Base-by-base conservation (phyloP, 2,113 vertebrate genomes). In the Paracanthobrama guichenoti region DNA sequence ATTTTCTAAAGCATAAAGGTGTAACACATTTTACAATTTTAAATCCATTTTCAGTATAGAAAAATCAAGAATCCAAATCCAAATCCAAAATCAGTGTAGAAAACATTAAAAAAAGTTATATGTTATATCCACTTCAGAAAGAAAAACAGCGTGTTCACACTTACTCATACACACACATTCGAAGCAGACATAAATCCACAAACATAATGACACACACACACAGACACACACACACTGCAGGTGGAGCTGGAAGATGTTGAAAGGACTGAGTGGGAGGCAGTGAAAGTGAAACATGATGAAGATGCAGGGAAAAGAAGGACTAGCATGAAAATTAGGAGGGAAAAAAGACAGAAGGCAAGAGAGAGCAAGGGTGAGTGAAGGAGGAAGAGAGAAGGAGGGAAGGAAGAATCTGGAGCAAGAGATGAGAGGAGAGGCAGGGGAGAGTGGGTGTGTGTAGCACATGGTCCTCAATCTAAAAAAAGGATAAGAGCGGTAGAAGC, bases 321-420 rank as follows among this genome's bases (percentile, higher is more conserved):
- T 72, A 60, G 67, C 35, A 64, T 64, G 46, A 67, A 84, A 84
- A 69, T 82, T 71, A 39, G 28, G 18, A 84, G 55, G 3, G 35
- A 69, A 66, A 73, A 50, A 55, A 42, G 66, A 82, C 26, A 57
- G 46, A 81, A 78, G 53, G 73, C 12, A 57, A 78, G 55, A 69
- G 74, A n/a, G 66, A 82, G 48, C 11, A 48, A 72, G 16, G 26
- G 28, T 13, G 50, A 77, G 14, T 81, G 50, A 35, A 22, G 35
- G 18, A 71, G 24, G 16, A 20, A 12, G 7, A 77, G 66, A 60
- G 78, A 69, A 94, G 94, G 73, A 94, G 93, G 0, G n/a, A 86
- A 94, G 94, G 95, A 93, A 95, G 96, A 96, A 94, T 95, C 71
- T 67, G 73, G 71, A 64, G 55, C 14, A 28, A 62, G 55, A 66